These are phyloP conservation scores for Trochalopteron elliotii DNA, from an alignment of 2,113 vertebrate species.

Conservation along the genomic window DNA sequence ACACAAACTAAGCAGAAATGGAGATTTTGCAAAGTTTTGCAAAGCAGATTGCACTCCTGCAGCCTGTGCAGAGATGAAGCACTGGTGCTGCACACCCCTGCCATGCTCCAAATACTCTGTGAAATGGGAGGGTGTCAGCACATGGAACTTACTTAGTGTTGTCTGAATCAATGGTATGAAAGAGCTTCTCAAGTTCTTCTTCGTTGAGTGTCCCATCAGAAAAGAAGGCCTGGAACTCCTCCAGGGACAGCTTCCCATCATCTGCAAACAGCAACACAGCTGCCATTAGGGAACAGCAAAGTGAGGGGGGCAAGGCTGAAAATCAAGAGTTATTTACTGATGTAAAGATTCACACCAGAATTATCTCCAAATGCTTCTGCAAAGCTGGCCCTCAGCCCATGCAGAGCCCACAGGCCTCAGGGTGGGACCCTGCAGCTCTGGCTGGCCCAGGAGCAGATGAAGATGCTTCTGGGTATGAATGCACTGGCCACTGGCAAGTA, in stretches of 20 bases:
- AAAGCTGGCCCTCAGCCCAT: not conserved
- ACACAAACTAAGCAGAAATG: not conserved
- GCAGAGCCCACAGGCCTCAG: not conserved
- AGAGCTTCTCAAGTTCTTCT: slow-evolving; percentile 93
- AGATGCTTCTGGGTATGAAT: not conserved
- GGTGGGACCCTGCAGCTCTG: not conserved
- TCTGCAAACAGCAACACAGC: slow-evolving; percentile 75
- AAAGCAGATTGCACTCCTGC: not conserved
- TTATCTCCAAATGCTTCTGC: not conserved
- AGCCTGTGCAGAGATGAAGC: not conserved
- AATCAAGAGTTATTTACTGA: not conserved
- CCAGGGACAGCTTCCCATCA: slow-evolving; percentile 94
- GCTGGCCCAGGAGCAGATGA: not conserved
- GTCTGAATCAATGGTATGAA: slow-evolving; percentile 96
- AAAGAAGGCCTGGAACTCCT: slow-evolving; percentile 98
- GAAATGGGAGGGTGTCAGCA: not conserved
- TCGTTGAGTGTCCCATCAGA: slow-evolving; percentile 92
- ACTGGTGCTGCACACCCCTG: not conserved
- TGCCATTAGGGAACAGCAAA: not conserved
- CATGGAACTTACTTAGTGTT: slow-evolving; percentile 87
- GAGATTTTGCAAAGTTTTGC: not conserved
- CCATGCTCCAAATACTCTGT: rapidly evolving
- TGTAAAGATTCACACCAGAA: not conserved
- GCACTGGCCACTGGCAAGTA: not conserved
- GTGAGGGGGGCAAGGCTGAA: not conserved